Base-by-base conservation (phyloP, 1,140 invertebrate species). In the Myzus persicae region DNA sequence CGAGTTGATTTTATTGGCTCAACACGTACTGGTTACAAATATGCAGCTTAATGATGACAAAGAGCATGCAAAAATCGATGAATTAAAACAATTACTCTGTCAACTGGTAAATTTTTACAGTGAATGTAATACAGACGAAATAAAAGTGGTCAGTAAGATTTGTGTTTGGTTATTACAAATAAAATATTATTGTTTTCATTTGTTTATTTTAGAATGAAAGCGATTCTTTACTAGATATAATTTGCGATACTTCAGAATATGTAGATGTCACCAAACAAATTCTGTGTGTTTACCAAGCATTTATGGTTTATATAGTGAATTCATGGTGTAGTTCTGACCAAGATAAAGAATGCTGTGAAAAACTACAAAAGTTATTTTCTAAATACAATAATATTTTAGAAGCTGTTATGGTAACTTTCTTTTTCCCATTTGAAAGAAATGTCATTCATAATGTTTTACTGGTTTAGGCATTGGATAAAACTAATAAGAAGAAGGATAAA, bases 351-450 rank as follows among this genome's bases (percentile, higher is more conserved):
- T 93, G 76, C 6, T 93, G 22, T 84, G 81, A 93, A 93, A 85
- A 51, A 40, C 40, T 93, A n/a, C 91, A 93, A 85, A 93, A 93
- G 18, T 93, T 93, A 48, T 93, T 93, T 93, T 93, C 48, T 31
- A 93, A 93, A 42, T 93, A 93, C 18, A 93, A 85, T 42, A 48
- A 85, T 54, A 93, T 93, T 85, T 26, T 93, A 42, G 91, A 93
- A 40, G 81, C 91, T n/a, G 26, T 85, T 84, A 31, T 84, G 91
- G 91, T 93, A 51, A 48, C 9, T 44, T 85, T 84, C 2, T 7
- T 85, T 54, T 40, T 51, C 3, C 0, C 22, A 26, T 51, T 51
- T 14, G 40, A 40, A 46, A 11, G 7, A 46, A 81, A 42, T 48
- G 5, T 46, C 18, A 51, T 26, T 84, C 40, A 46, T n/a, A n/a